These are phyloP conservation scores for Ptychobarbus kaznakovi DNA, from an alignment of 2,797 vertebrate genomes.

Conservation along the genomic window DNA sequence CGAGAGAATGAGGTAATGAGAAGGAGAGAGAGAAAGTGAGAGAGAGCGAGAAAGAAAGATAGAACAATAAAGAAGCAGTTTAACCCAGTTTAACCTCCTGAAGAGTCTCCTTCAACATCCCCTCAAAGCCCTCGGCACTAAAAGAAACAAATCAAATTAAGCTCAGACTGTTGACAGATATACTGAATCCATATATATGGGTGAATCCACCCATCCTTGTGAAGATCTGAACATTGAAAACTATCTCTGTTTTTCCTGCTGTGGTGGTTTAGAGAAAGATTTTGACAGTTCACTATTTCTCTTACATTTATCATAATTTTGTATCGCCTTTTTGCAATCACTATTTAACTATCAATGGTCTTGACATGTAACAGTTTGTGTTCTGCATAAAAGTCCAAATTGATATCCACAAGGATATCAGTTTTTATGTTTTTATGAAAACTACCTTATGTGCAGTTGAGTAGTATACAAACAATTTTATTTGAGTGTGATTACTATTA, in stretches of 20 bases:
- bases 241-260: neutral
- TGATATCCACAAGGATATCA: too few relatives aligned
- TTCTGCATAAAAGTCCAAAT: neutral
- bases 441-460: too few relatives aligned
- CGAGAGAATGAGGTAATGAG: constrained; percentile 45
- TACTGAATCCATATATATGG: neutral
- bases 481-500: too few relatives aligned
- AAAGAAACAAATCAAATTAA: constrained; percentile 31
- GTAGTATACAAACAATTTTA: too few relatives aligned
- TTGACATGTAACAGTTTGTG: neutral
- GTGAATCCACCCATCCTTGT: neutral
- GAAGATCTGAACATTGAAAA: neutral
- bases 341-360: neutral
- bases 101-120: constrained; percentile 41
- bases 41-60: constrained; percentile 7
- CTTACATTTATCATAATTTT: neutral
- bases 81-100: constrained; percentile 50
- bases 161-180: neutral
- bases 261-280: neutral
- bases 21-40: constrained; percentile 8
- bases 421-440: too few relatives aligned
- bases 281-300: neutral
- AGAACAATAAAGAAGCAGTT: constrained; percentile 27
- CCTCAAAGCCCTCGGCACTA: constrained; percentile 21
- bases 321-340: neutral